Evolutionary conservation across 2,113 vertebrate species (phyloP), one percentile per base, ranked within the genome.

Genomic region (Leptocoma aspasia): DNA sequence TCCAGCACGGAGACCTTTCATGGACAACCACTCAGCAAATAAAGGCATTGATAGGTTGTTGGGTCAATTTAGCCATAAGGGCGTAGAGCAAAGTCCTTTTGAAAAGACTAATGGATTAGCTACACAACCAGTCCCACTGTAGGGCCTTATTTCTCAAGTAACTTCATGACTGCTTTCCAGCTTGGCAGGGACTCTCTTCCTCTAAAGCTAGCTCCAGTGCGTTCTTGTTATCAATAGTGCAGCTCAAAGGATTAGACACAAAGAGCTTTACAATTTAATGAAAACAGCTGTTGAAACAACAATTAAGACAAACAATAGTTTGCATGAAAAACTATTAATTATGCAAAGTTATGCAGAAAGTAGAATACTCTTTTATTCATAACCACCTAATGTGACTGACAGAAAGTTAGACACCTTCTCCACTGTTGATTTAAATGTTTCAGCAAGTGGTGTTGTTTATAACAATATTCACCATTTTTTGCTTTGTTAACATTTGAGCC

Each of bases 1-100:
- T 96, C 95, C 82, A 83, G 97, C 96, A 96, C 20, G 70, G 97
- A 97, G 98, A 97, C 97, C 96, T 98, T 98, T 98, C 96, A 97
- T 96, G 96, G 97, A 97, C 96, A 98, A 92, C 97, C 98, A 98
- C 97, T 98, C 98, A 98, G 97, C 97, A 98, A 98, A 98, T 98
- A 98, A 98, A 98, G 95, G 98, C 98, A 98, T 97, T 98, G 98
- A 98, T 98, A 98, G 97, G 97, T 98, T 98, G 98, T 98, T 98
- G 97, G 98, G 97, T 98, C 98, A 98, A 98, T 98, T 98, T 98
- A 98, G 95, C 96, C 97, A 97, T 97, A 97, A 98, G 98, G 94
- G 96, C 92, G 81, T 96, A 98, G 97, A 97, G 96, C 96, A 97
- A 81, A 95, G 96, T 96, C 94, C 95, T 97, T 98, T 97, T 98